These are phyloP conservation scores for Paratrypauchen microcephalus DNA, from an alignment of 2,797 vertebrate genomes.

Conservation along the genomic window DNA sequence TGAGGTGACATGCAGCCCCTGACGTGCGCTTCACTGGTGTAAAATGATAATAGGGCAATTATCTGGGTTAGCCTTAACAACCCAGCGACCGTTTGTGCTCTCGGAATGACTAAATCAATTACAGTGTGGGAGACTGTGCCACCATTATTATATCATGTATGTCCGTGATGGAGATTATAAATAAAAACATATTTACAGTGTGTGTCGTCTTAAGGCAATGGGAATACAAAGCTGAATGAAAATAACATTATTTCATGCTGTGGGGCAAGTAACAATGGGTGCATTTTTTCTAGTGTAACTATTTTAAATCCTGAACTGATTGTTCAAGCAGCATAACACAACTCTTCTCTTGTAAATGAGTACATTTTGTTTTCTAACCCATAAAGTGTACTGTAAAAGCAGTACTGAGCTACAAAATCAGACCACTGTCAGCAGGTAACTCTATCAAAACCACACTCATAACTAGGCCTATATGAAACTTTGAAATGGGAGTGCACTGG, in stretches of 20 bases:
- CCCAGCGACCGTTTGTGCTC: slow-evolving; percentile 34
- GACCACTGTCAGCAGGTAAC: background rate
- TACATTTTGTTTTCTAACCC: background rate
- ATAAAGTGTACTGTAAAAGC: background rate
- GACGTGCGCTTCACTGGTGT: slow-evolving; percentile 57
- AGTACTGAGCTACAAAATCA: no score
- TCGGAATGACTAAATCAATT: slow-evolving; percentile 52
- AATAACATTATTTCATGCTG: background rate
- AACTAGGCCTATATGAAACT: no score
- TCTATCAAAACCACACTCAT: background rate
- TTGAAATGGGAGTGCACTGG: background rate
- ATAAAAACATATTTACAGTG: slow-evolving; percentile 23
- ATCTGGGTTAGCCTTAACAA: slow-evolving; percentile 57
- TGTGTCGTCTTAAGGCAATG: background rate
- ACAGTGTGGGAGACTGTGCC: slow-evolving; percentile 35
- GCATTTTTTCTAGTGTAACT: background rate
- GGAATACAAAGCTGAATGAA: no score
- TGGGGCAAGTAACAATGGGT: background rate
- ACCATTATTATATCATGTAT: slow-evolving; percentile 54
- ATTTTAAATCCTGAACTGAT: no score
- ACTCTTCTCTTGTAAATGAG: background rate
- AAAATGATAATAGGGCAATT: slow-evolving; percentile 61
- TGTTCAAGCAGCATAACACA: no score
- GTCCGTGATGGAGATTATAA: slow-evolving; percentile 38
- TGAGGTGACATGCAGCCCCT: slow-evolving; percentile 39